Evolutionary conservation across 2,888 invertebrate genomes (phyloP).

Genomic region (Nesidiocoris tenuis): DNA sequence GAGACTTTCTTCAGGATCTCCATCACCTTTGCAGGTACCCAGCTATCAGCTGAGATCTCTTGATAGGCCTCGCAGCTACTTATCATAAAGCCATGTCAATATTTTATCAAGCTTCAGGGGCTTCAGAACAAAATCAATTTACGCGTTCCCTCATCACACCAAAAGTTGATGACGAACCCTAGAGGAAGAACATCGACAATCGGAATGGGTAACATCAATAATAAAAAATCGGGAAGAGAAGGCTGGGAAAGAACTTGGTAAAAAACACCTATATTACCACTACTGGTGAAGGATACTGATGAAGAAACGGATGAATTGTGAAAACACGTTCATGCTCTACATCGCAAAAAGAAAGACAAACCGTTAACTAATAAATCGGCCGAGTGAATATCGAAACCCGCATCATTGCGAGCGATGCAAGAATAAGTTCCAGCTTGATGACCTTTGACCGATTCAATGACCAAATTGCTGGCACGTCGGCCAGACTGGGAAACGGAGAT

Average conservation of each 20-base stretch:
- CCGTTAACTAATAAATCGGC: slow-evolving; percentile 71
- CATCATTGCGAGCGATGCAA: slow-evolving; percentile 69
- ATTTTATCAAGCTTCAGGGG: too few species aligned
- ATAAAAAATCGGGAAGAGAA: neutral
- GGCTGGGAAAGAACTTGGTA: neutral
- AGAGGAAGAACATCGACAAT: too few species aligned
- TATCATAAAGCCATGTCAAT: too few species aligned
- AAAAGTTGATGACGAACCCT: too few species aligned
- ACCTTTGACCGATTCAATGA: slow-evolving; percentile 53
- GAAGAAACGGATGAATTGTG: neutral
- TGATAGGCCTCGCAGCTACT: too few species aligned
- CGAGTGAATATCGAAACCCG: slow-evolving; percentile 66
- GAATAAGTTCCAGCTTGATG: slow-evolving; percentile 74
- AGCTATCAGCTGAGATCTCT: too few species aligned
- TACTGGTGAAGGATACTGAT: too few species aligned
- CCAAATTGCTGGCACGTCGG: slow-evolving; percentile 63
- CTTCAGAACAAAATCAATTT: too few species aligned
- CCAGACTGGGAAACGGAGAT: slow-evolving; percentile 61
- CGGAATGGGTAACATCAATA: too few species aligned
- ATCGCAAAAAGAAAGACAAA: slow-evolving; percentile 52
- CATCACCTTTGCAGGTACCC: too few species aligned
- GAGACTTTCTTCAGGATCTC: too few species aligned
- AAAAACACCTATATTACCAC: neutral
- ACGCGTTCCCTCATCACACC: too few species aligned
- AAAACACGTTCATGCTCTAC: slow-evolving; percentile 2